Conservation (phyloP, 2,113 vertebrate species). For the Barbus barbus region DNA sequence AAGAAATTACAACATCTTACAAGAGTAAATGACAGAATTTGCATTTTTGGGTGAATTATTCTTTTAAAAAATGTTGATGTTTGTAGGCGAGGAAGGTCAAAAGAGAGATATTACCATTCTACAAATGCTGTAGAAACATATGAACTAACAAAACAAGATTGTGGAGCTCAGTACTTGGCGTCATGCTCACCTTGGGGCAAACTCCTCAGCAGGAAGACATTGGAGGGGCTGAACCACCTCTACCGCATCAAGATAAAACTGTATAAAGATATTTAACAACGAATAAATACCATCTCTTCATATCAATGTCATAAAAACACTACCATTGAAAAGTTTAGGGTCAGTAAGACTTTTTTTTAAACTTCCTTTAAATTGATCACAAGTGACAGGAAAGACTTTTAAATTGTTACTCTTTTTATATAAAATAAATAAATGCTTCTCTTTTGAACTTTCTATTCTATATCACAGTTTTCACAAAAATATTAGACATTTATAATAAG, state of each 20-base stretch:
- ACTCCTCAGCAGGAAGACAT: conserved; percentile 81
- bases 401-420: background rate
- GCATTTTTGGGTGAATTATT: background rate
- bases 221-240: conserved; percentile 84
- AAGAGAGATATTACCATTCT: background rate
- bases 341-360: background rate
- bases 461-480: background rate
- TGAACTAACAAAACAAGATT: background rate
- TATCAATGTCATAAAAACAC: background rate
- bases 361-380: too few relatives aligned
- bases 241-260: conserved; percentile 91
- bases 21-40: background rate
- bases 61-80: background rate
- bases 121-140: background rate
- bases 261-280: conserved; percentile 27
- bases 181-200: conserved; percentile 82
- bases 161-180: background rate
- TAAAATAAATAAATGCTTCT: too few relatives aligned
- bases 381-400: background rate
- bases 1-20: background rate
- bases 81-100: background rate
- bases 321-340: background rate
- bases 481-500: background rate
- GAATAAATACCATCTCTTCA: conserved; percentile 65
- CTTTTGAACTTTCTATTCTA: background rate